Evolutionary conservation across 2,888 invertebrate species (phyloP).

Genomic region (Tenodera sinensis): DNA sequence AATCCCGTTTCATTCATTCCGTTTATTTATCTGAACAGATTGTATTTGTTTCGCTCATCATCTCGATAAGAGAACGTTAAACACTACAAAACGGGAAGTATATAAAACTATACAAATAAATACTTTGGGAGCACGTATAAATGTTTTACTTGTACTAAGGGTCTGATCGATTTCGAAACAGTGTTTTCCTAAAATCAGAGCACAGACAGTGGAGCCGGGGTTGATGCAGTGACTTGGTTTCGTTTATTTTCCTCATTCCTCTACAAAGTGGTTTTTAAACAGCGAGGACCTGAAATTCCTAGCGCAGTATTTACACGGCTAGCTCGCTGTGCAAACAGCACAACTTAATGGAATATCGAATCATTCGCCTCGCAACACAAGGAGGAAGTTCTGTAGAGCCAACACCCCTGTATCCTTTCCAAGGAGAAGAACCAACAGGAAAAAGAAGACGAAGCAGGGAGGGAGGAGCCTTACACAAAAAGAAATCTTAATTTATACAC

Average conservation of each 20-base stretch:
- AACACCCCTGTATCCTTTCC: background rate
- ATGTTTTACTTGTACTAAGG: background rate
- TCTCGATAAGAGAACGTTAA: too few relatives aligned
- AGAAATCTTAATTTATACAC: background rate
- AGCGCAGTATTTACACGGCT: background rate
- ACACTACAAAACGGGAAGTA: too few relatives aligned
- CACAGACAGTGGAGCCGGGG: background rate
- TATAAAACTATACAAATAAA: too few relatives aligned
- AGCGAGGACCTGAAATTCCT: background rate
- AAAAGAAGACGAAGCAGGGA: background rate
- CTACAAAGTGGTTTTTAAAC: background rate
- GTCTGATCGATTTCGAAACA: background rate
- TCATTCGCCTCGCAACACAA: background rate
- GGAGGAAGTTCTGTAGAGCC: background rate
- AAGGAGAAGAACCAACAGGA: background rate
- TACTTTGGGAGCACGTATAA: too few relatives aligned
- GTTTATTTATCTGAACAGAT: too few relatives aligned
- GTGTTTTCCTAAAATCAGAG: background rate
- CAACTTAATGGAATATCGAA: background rate
- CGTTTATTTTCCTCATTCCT: background rate
- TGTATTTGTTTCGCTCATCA: too few relatives aligned
- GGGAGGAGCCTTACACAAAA: background rate
- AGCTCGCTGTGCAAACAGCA: background rate
- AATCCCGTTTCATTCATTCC: too few relatives aligned
- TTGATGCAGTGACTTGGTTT: background rate